Evolutionary conservation across 1,140 invertebrate species (phyloP).

Genomic region (Drosophila seguyi): DNA sequence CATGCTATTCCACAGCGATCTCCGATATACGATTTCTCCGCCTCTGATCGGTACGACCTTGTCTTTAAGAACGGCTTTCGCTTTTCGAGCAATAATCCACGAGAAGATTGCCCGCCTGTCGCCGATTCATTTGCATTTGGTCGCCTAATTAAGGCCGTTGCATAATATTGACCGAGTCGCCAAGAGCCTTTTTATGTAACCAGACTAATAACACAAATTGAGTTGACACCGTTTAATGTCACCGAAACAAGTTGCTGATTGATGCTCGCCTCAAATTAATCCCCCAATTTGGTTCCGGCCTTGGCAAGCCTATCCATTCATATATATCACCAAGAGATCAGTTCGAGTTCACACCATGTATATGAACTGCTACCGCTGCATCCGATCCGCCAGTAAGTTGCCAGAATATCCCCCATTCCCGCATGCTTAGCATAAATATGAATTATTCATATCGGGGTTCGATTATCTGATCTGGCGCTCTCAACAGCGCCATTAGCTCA

Average conservation of each 20-base stretch:
- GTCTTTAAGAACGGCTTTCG: conserved; percentile 72
- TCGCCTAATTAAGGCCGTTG: conserved; percentile 68
- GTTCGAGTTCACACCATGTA: conserved; percentile 16
- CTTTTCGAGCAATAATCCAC: conserved; percentile 41
- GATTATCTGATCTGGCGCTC: conserved; percentile 28
- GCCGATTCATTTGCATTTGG: conserved; percentile 60
- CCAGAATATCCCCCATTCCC: conserved; percentile 19
- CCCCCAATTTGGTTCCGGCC: conserved; percentile 36
- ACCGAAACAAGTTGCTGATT: conserved; percentile 53
- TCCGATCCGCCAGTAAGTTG: neutral
- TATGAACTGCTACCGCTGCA: conserved; percentile 12
- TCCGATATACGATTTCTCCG: neutral
- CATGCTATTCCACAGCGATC: conserved; percentile 8
- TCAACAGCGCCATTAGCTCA: conserved; percentile 23
- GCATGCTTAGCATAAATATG: conserved; percentile 16
- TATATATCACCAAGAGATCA: conserved; percentile 17
- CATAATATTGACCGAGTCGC: conserved; percentile 70
- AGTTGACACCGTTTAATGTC: conserved; percentile 63
- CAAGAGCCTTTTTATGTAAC: conserved; percentile 54
- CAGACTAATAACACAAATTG: conserved; percentile 64
- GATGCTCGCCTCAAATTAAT: conserved; percentile 44
- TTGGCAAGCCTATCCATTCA: conserved; percentile 7
- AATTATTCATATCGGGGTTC: conserved; percentile 33
- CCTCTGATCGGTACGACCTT: conserved; percentile 12
- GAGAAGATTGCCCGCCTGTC: conserved; percentile 27